A percentile compares a stretch with the other conserved stretches of the same genome.
These are phyloP conservation scores for Macaca mulatta DNA, from an alignment of 2,113 vertebrate species.

Conservation along the genomic window DNA sequence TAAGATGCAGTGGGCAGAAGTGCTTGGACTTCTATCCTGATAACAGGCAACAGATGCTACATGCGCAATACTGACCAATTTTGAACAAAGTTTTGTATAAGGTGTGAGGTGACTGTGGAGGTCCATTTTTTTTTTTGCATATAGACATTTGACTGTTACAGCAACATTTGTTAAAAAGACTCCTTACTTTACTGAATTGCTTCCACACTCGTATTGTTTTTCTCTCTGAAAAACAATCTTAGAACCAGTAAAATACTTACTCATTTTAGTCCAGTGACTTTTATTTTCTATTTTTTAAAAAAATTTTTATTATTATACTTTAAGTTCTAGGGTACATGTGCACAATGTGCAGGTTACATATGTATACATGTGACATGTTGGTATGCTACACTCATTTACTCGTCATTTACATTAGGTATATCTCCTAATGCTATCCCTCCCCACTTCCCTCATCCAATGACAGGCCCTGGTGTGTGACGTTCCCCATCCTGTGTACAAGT, in stretches of 20 bases:
- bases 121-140: not conserved
- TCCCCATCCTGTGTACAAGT: no score
- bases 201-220: not conserved
- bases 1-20: no score
- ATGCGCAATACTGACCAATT: not conserved
- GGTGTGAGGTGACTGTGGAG: not conserved
- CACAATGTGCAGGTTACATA: no score
- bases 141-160: not conserved
- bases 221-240: not conserved
- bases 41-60: not conserved
- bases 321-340: no score
- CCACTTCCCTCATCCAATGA: no score
- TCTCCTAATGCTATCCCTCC: no score
- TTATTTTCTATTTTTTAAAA: rapidly evolving
- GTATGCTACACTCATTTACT: no score
- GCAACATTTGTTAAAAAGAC: not conserved
- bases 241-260: not conserved
- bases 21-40: not conserved
- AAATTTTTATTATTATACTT: no score
- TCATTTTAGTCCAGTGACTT: no score
- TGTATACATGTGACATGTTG: no score
- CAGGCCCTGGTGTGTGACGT: no score
- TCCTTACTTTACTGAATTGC: not conserved
- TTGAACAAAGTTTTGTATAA: not conserved
- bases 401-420: no score